A percentile compares a stretch with the other conserved stretches of the same genome.
phyloP scores from a whole-genome alignment of 92 coral and sea anemone genomes.

The Epizoanthus illoricatus region DNA sequence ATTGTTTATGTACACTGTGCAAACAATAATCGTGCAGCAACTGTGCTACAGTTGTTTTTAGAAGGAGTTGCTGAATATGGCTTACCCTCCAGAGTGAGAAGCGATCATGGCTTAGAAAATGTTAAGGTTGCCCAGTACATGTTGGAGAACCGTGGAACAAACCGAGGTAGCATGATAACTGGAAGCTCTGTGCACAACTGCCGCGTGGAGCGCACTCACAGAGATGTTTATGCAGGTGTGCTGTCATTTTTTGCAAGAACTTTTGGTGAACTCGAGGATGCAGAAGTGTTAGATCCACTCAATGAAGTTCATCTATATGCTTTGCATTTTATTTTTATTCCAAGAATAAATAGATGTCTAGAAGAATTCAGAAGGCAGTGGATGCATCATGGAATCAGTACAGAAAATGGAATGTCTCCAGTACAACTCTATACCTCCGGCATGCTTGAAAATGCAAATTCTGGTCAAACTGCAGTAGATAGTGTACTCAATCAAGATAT shows the following conservation, averaged over 20 bases:
- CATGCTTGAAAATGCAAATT: slow-evolving; percentile 4
- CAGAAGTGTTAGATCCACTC: slow-evolving; percentile 13
- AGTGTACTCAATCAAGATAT: background rate
- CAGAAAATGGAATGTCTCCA: slow-evolving; percentile 26
- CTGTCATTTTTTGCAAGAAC: slow-evolving; percentile 33
- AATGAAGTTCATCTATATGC: slow-evolving; percentile 28
- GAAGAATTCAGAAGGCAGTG: slow-evolving; percentile 20
- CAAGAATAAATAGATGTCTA: slow-evolving; percentile 14
- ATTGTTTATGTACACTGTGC: slow-evolving; percentile 38
- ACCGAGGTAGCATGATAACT: slow-evolving; percentile 43
- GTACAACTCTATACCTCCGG: slow-evolving; percentile 20
- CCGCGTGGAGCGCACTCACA: slow-evolving; percentile 41
- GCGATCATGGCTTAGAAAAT: slow-evolving; percentile 50
- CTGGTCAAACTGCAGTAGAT: slow-evolving; percentile 18
- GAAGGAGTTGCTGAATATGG: slow-evolving; percentile 36
- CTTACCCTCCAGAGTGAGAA: slow-evolving; percentile 40
- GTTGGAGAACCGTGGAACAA: slow-evolving; percentile 45
- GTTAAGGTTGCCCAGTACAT: slow-evolving; percentile 47
- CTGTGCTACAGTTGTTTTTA: slow-evolving; percentile 40
- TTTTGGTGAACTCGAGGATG: slow-evolving; percentile 4
- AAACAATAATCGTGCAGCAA: slow-evolving; percentile 37
- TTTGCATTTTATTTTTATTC: slow-evolving; percentile 8
- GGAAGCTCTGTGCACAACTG: slow-evolving; percentile 47
- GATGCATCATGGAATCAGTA: slow-evolving; percentile 4
- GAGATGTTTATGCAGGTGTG: slow-evolving; percentile 46